These are phyloP conservation scores for Linyphia triangularis DNA, from an alignment of 2,888 invertebrate species.

Conservation along the genomic window DNA sequence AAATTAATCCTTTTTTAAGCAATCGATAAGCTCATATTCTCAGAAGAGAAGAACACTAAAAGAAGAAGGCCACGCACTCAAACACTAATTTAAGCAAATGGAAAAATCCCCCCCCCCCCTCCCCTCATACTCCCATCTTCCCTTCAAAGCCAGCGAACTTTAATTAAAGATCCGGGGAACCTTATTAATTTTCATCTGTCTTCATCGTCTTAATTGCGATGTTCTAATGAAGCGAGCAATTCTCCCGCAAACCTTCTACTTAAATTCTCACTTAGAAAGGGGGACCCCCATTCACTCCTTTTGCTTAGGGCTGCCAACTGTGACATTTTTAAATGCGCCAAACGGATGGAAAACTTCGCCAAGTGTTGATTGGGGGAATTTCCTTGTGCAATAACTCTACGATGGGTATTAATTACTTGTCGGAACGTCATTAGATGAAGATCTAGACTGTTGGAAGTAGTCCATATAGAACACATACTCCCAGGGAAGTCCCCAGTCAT, in stretches of 20 bases:
- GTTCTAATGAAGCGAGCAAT: slow-evolving; percentile 69
- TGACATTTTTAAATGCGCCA: not conserved
- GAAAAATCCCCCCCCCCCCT: slow-evolving; percentile 57
- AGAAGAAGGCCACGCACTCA: slow-evolving; percentile 40
- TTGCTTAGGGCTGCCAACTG: not conserved
- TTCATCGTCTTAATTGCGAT: slow-evolving; percentile 69
- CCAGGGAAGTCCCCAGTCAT: too few relatives aligned
- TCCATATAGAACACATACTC: too few relatives aligned
- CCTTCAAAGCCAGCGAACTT: slow-evolving; percentile 61
- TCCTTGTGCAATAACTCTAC: too few relatives aligned
- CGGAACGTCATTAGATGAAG: too few relatives aligned
- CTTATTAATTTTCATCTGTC: slow-evolving; percentile 75
- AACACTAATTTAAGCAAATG: slow-evolving; percentile 74
- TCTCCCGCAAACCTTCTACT: slow-evolving; percentile 53
- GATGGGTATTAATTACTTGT: not conserved
- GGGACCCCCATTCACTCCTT: not conserved
- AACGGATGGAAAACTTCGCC: not conserved
- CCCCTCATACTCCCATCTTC: not conserved
- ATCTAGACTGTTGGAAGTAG: too few relatives aligned
- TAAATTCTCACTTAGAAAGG: slow-evolving; percentile 71
- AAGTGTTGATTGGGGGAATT: not conserved
- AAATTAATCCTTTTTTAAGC: slow-evolving; percentile 73
- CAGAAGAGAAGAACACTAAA: slow-evolving; percentile 1
- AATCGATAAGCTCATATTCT: slow-evolving; percentile 65
- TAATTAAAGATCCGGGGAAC: slow-evolving; percentile 72